These are phyloP conservation scores for Macrobrachium nipponense DNA, from an alignment of 1,140 invertebrate genomes.

Conservation along the genomic window DNA sequence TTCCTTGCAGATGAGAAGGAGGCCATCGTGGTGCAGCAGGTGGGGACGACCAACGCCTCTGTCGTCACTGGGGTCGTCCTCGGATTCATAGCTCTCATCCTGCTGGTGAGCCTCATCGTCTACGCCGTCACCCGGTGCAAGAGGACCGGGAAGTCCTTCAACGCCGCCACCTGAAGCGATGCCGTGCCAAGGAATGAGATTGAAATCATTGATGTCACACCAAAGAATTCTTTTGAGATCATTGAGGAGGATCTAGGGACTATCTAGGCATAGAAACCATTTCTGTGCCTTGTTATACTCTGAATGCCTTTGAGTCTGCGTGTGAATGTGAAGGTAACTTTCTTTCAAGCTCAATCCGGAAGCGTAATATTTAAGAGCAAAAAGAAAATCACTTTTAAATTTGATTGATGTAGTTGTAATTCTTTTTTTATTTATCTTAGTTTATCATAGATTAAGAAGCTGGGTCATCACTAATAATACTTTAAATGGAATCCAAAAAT, in stretches of 20 bases:
- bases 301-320: neutral
- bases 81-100: slow-evolving; percentile 31
- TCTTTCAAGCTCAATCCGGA: too few species aligned
- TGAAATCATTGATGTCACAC: neutral
- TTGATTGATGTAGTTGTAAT: too few species aligned
- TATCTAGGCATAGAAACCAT: slow-evolving; percentile 4
- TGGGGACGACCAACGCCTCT: slow-evolving; percentile 35
- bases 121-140: slow-evolving; percentile 24
- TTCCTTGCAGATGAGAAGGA: slow-evolving; percentile 28
- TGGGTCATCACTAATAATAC: too few species aligned
- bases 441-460: too few species aligned
- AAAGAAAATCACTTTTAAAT: neutral
- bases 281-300: neutral
- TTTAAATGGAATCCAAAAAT: too few species aligned
- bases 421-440: too few species aligned
- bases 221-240: slow-evolving; percentile 19
- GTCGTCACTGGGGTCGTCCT: slow-evolving; percentile 42
- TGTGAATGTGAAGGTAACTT: too few species aligned
- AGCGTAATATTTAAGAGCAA: neutral
- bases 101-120: slow-evolving; percentile 40
- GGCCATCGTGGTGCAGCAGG: slow-evolving; percentile 39
- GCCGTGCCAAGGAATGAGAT: neutral
- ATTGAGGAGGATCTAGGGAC: slow-evolving; percentile 50
- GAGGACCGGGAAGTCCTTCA: slow-evolving; percentile 29
- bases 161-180: neutral